Percentiles rank a stretch among this genome's conserved stretches.
phyloP scores from a whole-genome alignment of 2,113 vertebrate species.

The Callorhinus ursinus region DNA sequence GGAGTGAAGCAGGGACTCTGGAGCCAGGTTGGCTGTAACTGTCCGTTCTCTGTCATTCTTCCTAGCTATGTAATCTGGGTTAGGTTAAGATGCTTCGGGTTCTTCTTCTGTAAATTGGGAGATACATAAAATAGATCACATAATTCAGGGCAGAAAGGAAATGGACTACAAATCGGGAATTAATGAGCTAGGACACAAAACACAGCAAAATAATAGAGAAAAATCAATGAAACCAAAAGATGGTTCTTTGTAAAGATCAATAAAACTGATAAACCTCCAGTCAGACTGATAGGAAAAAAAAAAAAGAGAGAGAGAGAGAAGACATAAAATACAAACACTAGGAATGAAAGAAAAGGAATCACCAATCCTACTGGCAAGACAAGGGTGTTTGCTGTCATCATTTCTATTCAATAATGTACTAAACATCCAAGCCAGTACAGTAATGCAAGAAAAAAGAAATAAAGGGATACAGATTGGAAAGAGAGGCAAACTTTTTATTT shows the following conservation, averaged over 20 bases:
- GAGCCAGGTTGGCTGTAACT: background rate
- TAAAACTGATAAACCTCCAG: background rate
- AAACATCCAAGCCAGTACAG: background rate
- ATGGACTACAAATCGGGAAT: slow-evolving; percentile 21
- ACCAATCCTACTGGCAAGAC: background rate
- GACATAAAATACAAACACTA: background rate
- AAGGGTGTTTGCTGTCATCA: background rate
- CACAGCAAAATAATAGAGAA: background rate
- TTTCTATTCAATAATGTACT: background rate
- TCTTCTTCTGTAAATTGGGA: background rate
- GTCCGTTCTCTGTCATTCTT: background rate
- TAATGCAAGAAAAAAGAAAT: background rate
- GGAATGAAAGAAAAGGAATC: background rate
- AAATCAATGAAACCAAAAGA: background rate
- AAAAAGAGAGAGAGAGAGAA: background rate
- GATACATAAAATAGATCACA: background rate
- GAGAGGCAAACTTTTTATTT: background rate
- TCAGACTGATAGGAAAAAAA: background rate
- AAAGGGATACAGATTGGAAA: background rate
- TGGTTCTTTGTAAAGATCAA: slow-evolving; percentile 12
- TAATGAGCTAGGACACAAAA: background rate
- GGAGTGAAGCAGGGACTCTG: background rate
- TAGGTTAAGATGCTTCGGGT: background rate
- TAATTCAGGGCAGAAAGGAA: background rate
- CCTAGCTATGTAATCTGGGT: background rate